Base-by-base conservation (phyloP, 2,797 vertebrate species). In the Catostomus latipinnis region DNA sequence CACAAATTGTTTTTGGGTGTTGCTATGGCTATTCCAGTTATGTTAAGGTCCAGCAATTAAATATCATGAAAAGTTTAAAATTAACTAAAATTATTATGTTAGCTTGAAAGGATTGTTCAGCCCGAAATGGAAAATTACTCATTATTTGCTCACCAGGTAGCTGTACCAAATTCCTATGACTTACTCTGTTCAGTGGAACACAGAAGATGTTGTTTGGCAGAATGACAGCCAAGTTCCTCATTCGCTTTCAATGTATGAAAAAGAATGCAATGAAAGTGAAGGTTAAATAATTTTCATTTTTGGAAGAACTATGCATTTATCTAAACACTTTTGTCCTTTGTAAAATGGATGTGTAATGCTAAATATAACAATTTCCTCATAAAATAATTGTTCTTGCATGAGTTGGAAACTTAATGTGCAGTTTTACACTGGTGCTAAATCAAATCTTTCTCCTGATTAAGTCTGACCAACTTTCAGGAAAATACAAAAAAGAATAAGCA, bases 401-500 rank as follows among this genome's bases (percentile, higher is more conserved):
- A 62, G 22, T 2, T 4, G 13, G 43, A 58, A 76, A 58, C 9
- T 75, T 90, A 89, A 88, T n/a, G 72, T 89, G 89, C 90, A 89
- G 85, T 91, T 93, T 91, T 93, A 86, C 78, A 88, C 90, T 93
- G 90, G 90, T 89, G 84, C 82, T 50, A 80, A 88, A 88, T 90
- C 90, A 91, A 89, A 91, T 87, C 89, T 87, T 78, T 5, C 62
- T 89, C 68, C 88, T 89, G 90, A 91, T 88, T 89, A 91, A 87
- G 86, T 86, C 88, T 85, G 85, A 83, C 79, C 88, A 81, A 85
- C 84, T 74, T 85, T 82, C 82, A 87, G 83, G 86, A 92, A 76
- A 92, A 90, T 91, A 87, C 88, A 90, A 88, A 86, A 89, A 88
- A 92, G 93, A 92, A 91, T 91, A 90, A 91, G 90, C 88, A 86